Conservation (phyloP, 2,888 invertebrate species). For the Drosophila aldrichi region DNA sequence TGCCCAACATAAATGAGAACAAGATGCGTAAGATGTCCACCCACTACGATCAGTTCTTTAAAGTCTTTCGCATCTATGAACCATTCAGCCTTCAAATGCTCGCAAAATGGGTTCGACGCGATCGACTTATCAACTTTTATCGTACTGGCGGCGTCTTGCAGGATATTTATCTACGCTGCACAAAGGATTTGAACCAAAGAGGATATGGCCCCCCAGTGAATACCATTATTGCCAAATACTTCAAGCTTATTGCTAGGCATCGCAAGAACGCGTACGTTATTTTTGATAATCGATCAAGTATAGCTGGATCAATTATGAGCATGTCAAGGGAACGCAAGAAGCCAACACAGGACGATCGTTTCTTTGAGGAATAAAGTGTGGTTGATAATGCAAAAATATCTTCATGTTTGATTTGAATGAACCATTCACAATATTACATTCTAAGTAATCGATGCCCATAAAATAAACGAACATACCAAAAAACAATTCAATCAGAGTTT, state of each 20-base stretch:
- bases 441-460: neutral
- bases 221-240: conserved; percentile 34
- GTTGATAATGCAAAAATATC: neutral
- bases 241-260: conserved; percentile 17
- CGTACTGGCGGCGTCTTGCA: conserved; percentile 21
- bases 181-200: conserved; percentile 9
- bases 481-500: neutral
- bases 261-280: conserved; percentile 12
- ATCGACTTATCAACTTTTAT: conserved; percentile 4
- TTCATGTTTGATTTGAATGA: neutral
- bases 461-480: conserved; percentile 1
- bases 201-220: neutral
- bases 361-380: conserved; percentile 33
- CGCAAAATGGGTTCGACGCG: conserved; percentile 68
- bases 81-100: conserved; percentile 45
- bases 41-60: conserved; percentile 73
- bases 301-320: neutral
- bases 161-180: conserved; percentile 37
- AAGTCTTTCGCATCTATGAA: conserved; percentile 67
- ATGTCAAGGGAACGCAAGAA: neutral
- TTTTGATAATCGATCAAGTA: neutral
- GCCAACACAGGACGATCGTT: conserved; percentile 16
- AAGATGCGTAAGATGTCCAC: conserved; percentile 55
- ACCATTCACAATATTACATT: neutral
- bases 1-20: conserved; percentile 67